Evolutionary conservation across 2,888 invertebrate species (phyloP).

Genomic region (Trisateles emortualis): DNA sequence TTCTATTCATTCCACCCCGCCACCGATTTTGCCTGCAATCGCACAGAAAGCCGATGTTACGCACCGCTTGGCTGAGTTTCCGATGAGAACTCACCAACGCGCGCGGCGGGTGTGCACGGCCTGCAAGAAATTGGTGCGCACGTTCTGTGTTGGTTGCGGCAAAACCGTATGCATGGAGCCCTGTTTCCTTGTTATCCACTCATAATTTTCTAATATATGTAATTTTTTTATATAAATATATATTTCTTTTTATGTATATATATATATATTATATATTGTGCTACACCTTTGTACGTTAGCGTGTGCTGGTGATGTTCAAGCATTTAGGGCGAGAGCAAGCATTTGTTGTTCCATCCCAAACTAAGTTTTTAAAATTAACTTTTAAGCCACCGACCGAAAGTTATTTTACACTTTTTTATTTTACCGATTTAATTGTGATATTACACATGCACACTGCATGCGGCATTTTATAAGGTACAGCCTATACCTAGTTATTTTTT

Average conservation of each 20-base stretch:
- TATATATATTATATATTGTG: background rate
- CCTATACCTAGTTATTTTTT: too few species aligned
- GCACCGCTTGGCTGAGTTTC: background rate
- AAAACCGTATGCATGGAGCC: too few species aligned
- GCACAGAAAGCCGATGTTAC: background rate
- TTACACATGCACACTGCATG: too few species aligned
- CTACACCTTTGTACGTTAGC: background rate
- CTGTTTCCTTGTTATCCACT: background rate
- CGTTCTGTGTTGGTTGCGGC: constrained; percentile 1
- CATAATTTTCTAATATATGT: background rate
- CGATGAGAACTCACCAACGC: background rate
- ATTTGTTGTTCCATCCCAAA: too few species aligned
- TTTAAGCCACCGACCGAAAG: too few species aligned
- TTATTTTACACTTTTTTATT: too few species aligned
- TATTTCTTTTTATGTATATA: background rate
- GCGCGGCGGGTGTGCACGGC: background rate
- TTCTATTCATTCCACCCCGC: background rate
- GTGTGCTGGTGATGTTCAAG: background rate
- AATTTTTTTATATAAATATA: background rate
- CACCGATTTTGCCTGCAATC: background rate
- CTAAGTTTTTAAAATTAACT: too few species aligned
- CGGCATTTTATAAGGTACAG: too few species aligned
- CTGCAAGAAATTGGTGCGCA: background rate
- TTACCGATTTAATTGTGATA: too few species aligned
- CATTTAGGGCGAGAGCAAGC: too few species aligned